These are phyloP conservation scores for Eremobia ochroleuca DNA, from an alignment of 2,888 invertebrate species.

Conservation along the genomic window DNA sequence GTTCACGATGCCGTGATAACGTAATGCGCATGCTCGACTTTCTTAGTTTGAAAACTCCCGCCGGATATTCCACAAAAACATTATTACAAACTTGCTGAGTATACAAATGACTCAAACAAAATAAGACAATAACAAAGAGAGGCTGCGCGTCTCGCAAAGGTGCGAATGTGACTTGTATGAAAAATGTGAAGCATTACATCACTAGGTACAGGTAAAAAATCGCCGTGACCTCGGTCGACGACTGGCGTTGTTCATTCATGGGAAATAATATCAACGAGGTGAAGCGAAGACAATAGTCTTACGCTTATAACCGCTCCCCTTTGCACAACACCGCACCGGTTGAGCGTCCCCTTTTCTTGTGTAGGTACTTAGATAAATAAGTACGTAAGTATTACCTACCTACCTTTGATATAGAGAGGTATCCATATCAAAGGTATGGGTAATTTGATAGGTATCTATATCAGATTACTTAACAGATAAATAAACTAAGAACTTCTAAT, in stretches of 20 bases:
- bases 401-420: neutral
- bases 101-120: slow-evolving; percentile 31
- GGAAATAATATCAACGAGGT: slow-evolving; percentile 80
- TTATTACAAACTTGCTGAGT: slow-evolving; percentile 27
- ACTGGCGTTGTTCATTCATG: slow-evolving; percentile 84
- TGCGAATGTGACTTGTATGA: slow-evolving; percentile 76
- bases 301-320: slow-evolving; percentile 62
- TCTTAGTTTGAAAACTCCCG: slow-evolving; percentile 73
- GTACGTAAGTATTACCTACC: neutral
- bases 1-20: slow-evolving; percentile 73
- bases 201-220: slow-evolving; percentile 83
- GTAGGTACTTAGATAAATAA: slow-evolving; percentile 4
- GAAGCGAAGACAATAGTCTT: slow-evolving; percentile 82
- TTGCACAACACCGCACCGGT: slow-evolving; percentile 48
- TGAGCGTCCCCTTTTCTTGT: slow-evolving; percentile 24
- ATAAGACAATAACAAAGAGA: slow-evolving; percentile 36
- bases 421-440: neutral
- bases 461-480: neutral
- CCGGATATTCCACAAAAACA: slow-evolving; percentile 51
- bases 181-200: slow-evolving; percentile 82
- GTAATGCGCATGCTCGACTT: slow-evolving; percentile 78
- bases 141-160: slow-evolving; percentile 45
- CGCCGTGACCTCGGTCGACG: slow-evolving; percentile 83
- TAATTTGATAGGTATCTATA: neutral
- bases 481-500: neutral